phyloP scores from a whole-genome alignment of 2,113 vertebrate genomes.

The Elachura formosa region DNA sequence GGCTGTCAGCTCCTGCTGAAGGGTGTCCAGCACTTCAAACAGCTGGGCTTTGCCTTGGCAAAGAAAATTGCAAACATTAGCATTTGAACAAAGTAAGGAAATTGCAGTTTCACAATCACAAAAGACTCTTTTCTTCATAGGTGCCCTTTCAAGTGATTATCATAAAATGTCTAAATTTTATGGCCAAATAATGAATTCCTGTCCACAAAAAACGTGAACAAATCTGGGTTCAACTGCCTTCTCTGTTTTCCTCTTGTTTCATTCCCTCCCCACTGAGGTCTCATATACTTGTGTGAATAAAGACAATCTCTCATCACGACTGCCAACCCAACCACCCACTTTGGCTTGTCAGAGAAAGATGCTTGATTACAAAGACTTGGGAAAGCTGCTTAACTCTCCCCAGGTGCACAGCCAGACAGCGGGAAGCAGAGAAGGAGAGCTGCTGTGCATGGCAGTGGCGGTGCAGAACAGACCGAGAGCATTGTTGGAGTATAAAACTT shows the following conservation, averaged over 20 bases:
- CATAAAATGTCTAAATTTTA: neutral
- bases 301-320: neutral
- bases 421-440: neutral
- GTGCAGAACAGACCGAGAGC: neutral
- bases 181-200: neutral
- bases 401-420: neutral
- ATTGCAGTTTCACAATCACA: neutral
- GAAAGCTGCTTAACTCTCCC: neutral
- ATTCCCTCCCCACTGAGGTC: neutral
- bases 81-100: neutral
- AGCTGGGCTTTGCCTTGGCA: constrained; percentile 77
- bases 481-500: no score
- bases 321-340: neutral
- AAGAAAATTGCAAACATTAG: neutral
- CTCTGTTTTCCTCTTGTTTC: neutral
- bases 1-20: constrained; percentile 81
- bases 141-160: neutral
- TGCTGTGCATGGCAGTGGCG: neutral
- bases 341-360: neutral
- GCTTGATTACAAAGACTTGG: neutral
- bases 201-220: neutral
- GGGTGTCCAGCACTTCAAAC: constrained; percentile 79
- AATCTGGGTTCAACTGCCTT: neutral
- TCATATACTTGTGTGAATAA: neutral
- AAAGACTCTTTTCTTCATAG: neutral